Evolutionary conservation across 1,140 invertebrate genomes (phyloP), one percentile per base, ranked within the genome.

Genomic region (Diorhabda carinulata): DNA sequence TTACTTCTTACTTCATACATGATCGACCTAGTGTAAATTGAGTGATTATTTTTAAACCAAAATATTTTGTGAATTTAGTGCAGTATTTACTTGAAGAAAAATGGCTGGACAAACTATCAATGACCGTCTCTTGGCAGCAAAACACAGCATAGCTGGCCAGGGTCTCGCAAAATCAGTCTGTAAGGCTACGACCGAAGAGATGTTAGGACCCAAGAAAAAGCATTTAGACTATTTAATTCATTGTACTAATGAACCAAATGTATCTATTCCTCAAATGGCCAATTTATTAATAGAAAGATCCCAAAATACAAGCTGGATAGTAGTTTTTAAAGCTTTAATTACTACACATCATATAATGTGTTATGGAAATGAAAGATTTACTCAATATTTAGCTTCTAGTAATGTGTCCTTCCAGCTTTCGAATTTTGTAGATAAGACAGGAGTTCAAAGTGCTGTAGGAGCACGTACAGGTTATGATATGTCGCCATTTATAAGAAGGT

Each of bases 341-440:
- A 99, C 97, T 61, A 96, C 98, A 74, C 98, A 99, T 87, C 97
- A 99, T 84, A 87, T 99, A 78, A 95, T 99, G 89, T 98, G 97
- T 80, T 99, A 99, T 87, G 98, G 98, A 78, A 99, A 99, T 86
- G 98, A 99, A 95, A 91, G 98, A 81, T 99, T 99, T 83, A 98
- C 96, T 79, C 98, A 99, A 86, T 99, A 99, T 86, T 87, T 99
- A 82, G 98, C 98, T 64, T 99, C 97, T 70, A 98, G 96, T 85
- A 99, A 99, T 86, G 97, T 96, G 82, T 96, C 95, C 77, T 99
- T 99, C 88, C 97, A 98, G 86, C 89, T 99, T 78, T 93, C 91
- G 81, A 96, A 92, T 87, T 99, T 99, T 83, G 86, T 98, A 79
- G 98, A 99, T 84, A 99, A 99, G 84, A 93, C 93, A 79, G 93